Base-by-base conservation (phyloP, 2,797 vertebrate species). In the Cynodonichthys magdalenae region DNA sequence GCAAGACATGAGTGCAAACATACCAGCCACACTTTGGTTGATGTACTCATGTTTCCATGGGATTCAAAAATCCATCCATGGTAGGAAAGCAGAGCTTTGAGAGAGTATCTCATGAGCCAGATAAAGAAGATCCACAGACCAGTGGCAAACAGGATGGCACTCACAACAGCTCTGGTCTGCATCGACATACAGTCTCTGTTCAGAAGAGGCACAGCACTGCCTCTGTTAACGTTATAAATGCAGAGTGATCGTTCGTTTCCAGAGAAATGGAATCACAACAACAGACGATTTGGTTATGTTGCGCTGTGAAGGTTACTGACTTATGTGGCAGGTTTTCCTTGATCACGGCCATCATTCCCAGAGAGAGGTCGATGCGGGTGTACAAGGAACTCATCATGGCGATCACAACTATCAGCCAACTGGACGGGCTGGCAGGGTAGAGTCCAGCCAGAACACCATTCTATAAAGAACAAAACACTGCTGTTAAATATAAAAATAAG, bases 11-110 rank as follows among this genome's bases (percentile, higher is more conserved):
- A 20, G 54, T 4, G 66, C 6, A 53, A 52, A 78, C 92, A 53
- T 92, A 98, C 97, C 87, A 94, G 89, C 97, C 97, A 99, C 74
- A 95, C 55, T 85, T 88, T 94, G 77, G 96, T 97, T 68, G 90
- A 87, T 20, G 69, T 69, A 80, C 92, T 96, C 86, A 91, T 94
- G 87, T 77, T 93, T 9, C 95, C 95, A 1, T 97, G 96, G 34
- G 95, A 93, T 87, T 98, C 95, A 31, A 98, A 99, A 88, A 99
- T 96, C 97, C 97, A 99, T 0, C 94, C 94, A 0, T 98, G 96
- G 88, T 97, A 97, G 66, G 95, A 96, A 12, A 99, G 95, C 5
- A 98, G 94, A 69, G 91, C 80, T 77, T 95, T 95, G 59, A 98
- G 93, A 0, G 89, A 78, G 79, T 95, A 95, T 57, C 96, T 95